Evolutionary conservation across 1,140 invertebrate species (phyloP).

Genomic region (Elymnias hypermnestra): DNA sequence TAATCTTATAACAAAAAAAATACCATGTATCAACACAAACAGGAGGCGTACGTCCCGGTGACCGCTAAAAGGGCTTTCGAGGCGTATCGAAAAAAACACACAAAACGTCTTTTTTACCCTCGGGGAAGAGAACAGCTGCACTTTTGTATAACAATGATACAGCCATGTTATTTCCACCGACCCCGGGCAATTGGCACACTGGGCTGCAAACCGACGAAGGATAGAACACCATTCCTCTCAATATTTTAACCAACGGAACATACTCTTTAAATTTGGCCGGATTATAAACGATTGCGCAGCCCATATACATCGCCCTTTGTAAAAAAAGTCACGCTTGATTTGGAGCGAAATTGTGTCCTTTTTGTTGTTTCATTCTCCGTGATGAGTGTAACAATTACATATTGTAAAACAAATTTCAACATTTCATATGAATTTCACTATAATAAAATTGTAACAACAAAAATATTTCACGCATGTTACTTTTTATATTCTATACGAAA

Average conservation of each 20-base stretch:
- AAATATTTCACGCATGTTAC: conserved; percentile 19
- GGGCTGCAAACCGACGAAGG: conserved; percentile 35
- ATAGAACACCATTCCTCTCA: conserved; percentile 10
- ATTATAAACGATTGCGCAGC: conserved; percentile 48
- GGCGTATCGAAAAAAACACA: conserved; percentile 48
- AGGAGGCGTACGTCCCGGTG: conserved; percentile 51
- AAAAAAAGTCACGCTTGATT: conserved; percentile 68
- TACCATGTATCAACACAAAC: conserved; percentile 50
- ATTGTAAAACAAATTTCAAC: conserved; percentile 27
- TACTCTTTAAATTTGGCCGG: conserved; percentile 34
- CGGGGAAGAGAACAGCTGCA: conserved; percentile 66
- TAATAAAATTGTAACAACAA: conserved; percentile 1
- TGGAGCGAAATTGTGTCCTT: conserved; percentile 68
- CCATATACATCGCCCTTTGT: conserved; percentile 53
- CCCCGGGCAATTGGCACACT: conserved; percentile 60
- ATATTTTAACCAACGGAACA: not conserved
- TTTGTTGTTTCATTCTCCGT: conserved; percentile 64
- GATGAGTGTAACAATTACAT: conserved; percentile 63
- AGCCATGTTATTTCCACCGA: conserved; percentile 57
- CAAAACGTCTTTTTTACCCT: conserved; percentile 69
- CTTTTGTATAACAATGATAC: conserved; percentile 70
- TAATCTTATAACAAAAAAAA: conserved; percentile 15
- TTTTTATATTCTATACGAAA: too few relatives aligned
- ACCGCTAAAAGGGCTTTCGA: conserved; percentile 59
- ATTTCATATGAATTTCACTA: conserved; percentile 12